Conservation (phyloP, 2,888 invertebrate species). For the Cotesia congregata region DNA sequence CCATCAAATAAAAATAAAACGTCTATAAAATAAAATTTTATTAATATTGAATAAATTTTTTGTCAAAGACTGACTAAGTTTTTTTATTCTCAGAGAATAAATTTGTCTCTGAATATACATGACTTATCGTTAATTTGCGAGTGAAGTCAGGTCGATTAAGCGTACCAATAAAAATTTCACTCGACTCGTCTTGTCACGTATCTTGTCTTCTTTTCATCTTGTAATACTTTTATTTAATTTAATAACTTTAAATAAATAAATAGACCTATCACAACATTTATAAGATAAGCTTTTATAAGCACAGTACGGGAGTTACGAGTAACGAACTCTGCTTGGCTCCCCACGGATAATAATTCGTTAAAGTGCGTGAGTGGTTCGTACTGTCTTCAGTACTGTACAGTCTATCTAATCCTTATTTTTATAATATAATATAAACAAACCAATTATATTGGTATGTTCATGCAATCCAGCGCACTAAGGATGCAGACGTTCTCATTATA, state of each 20-base stretch:
- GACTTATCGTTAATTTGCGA: no score
- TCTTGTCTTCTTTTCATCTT: background rate
- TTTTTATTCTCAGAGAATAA: no score
- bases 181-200: background rate
- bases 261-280: background rate
- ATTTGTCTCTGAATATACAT: no score
- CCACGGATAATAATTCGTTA: background rate
- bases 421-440: background rate
- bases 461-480: background rate
- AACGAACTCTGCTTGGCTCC: background rate
- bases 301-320: no score
- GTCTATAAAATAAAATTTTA: no score
- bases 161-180: background rate
- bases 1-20: no score
- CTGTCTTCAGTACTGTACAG: no score
- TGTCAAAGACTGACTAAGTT: no score
- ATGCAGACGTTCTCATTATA: background rate
- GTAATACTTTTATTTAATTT: background rate
- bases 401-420: background rate
- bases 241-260: background rate
- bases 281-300: background rate
- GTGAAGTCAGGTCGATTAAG: background rate
- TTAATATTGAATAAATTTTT: no score
- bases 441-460: background rate
- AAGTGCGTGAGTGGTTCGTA: background rate